Base-by-base conservation (phyloP, 2,797 vertebrate genomes). In the Leptatherina wallacei region DNA sequence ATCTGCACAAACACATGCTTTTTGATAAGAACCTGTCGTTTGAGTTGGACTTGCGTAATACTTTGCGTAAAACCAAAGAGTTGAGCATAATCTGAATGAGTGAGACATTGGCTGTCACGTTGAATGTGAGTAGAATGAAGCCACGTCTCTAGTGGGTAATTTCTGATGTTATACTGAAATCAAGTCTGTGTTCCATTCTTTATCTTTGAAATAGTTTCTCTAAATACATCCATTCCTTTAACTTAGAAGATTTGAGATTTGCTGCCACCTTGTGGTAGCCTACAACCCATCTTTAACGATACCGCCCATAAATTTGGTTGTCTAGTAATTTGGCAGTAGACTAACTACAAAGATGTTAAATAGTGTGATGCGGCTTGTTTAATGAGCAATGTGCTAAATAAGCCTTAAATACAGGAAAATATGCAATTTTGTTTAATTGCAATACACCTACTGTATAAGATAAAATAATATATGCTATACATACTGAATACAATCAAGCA, bases 251-350 rank as follows among this genome's bases (percentile, higher is more conserved):
- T 3, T 16, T 47, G 32, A 40, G 13, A 64, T 82, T 57, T 88
- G 83, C 69, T 82, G 85, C 87, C 91, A 76, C 30, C 92, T 86
- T 66, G 76, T 82, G 92, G 42, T 27, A 27, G 24, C 24, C 24
- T 33, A 9, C 9, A 3, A n/a, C 1, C 24, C n/a, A 13, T 27
- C 0, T 30, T 35, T 2, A 68, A 64, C 38, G 9, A n/a, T 27
- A 24, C 30, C 33, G 36, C 18, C 30, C 14, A 66, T 40, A 24
- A 29, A 6, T 61, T 57, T 78, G 10, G 5, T 33, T 4, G 3
- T 12, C 10, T 51, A 12, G 2, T 54, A 18, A 6, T 42, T 40
- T 40, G 13, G 14, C 38, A 38, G n/a, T 51, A 8, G 5, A 47
- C 44, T 4, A 38, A 12, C n/a, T 24, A 24, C n/a, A 55, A 55